These are phyloP conservation scores for Cheilinus undulatus DNA, from an alignment of 2,113 vertebrate genomes.

Conservation along the genomic window DNA sequence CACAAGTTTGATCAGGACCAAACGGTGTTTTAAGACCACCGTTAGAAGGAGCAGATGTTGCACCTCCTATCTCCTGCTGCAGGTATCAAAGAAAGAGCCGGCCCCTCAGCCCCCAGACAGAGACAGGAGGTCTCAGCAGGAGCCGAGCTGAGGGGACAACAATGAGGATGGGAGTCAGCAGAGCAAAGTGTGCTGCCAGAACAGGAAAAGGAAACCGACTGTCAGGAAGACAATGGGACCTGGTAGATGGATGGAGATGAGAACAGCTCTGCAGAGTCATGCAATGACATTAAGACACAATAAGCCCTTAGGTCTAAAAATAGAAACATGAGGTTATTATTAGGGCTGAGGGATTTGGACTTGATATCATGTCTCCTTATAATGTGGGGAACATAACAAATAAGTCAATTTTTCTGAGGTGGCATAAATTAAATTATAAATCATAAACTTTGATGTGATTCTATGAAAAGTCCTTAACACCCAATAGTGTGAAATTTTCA, in stretches of 20 bases:
- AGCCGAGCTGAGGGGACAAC: conserved; percentile 15
- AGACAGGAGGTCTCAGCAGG: conserved; percentile 3
- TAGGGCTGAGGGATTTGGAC: no score
- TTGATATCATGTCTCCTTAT: no score
- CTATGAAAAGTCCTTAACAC: no score
- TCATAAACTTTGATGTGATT: no score
- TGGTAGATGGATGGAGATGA: conserved; percentile 67
- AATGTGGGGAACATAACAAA: no score
- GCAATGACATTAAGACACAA: conserved; percentile 12
- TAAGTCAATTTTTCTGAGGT: no score
- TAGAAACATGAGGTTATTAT: neutral
- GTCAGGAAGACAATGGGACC: conserved; percentile 72
- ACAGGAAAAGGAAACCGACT: conserved; percentile 80
- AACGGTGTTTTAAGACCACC: neutral
- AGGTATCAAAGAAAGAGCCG: neutral
- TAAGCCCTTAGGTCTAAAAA: neutral
- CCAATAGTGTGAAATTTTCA: no score
- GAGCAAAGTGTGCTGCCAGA: conserved; percentile 54
- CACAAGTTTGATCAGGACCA: neutral
- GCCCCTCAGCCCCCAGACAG: conserved; percentile 7
- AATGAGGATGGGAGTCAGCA: conserved; percentile 41
- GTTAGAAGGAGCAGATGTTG: conserved; percentile 40
- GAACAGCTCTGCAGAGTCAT: conserved; percentile 40
- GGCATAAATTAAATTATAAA: no score
- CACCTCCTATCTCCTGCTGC: conserved; percentile 12